Evolutionary conservation across 2,888 invertebrate species (phyloP).

Genomic region (Acanthacorydalis orientalis): DNA sequence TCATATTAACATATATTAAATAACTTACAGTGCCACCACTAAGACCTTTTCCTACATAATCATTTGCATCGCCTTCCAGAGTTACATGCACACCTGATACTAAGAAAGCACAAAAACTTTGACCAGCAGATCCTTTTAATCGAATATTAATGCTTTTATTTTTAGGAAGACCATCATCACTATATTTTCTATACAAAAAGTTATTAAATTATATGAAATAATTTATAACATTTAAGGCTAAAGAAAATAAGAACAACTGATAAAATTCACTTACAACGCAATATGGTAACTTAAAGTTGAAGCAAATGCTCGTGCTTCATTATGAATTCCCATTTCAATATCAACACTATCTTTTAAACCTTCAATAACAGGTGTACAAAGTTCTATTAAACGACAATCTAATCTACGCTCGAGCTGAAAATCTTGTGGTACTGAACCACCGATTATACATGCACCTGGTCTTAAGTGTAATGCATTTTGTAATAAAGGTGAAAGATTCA

Average conservation of each 20-base stretch:
- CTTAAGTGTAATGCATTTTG: conserved; percentile 80
- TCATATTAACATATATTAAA: no score
- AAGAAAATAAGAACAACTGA: neutral
- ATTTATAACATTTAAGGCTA: neutral
- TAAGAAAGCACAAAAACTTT: conserved; percentile 97
- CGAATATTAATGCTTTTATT: conserved; percentile 60
- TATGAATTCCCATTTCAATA: conserved; percentile 66
- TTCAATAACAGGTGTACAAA: conserved; percentile 54
- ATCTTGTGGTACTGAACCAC: conserved; percentile 75
- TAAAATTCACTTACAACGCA: conserved; percentile 52
- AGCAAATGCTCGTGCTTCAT: conserved; percentile 85
- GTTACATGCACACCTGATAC: conserved; percentile 77
- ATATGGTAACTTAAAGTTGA: conserved; percentile 89
- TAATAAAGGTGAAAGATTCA: conserved; percentile 73
- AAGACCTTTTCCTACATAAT: conserved; percentile 68
- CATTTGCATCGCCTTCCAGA: conserved; percentile 93
- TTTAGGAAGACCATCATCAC: conserved; percentile 72
- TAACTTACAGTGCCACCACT: conserved; percentile 4
- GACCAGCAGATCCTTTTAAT: conserved; percentile 87
- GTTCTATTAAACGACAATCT: conserved; percentile 61
- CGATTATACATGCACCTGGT: conserved; percentile 78
- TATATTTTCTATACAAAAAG: conserved; percentile 60
- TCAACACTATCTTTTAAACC: conserved; percentile 50
- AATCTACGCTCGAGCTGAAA: conserved; percentile 72
- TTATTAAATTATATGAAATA: neutral